Percentiles rank a stretch among this genome's conserved stretches.
phyloP scores from a whole-genome alignment of 2,113 vertebrate species.

The Lampris incognitus region DNA sequence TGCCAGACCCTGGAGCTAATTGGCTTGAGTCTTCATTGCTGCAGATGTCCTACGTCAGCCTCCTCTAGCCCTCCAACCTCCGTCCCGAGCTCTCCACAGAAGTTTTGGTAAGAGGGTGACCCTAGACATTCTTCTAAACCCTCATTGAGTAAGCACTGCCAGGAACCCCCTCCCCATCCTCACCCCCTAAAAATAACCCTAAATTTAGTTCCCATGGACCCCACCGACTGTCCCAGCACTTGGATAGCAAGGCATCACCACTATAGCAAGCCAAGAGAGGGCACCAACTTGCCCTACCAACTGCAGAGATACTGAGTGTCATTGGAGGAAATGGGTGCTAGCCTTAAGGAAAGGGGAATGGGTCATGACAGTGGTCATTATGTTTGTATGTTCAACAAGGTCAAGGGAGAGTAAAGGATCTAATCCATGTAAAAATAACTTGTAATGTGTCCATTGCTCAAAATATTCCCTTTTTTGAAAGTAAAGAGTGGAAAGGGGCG shows the following conservation, averaged over 20 bases:
- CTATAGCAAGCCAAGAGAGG: conserved; percentile 14
- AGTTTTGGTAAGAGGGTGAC: conserved; percentile 69
- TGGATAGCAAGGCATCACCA: conserved; percentile 34
- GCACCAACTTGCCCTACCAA: conserved; percentile 1
- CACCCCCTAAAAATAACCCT: conserved; percentile 70
- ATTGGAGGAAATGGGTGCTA: conserved; percentile 17
- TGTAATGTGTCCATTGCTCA: conserved; percentile 4
- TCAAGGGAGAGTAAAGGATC: conserved; percentile 13
- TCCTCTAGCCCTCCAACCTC: conserved; percentile 42
- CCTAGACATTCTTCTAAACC: conserved; percentile 79
- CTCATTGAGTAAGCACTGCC: conserved; percentile 66
- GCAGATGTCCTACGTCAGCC: conserved; percentile 69
- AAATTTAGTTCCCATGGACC: conserved; percentile 81
- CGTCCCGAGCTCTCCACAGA: conserved; percentile 46
- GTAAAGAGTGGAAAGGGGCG: background rate
- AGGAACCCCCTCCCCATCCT: conserved; percentile 32
- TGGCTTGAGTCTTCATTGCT: conserved; percentile 52
- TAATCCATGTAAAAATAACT: conserved; percentile 9
- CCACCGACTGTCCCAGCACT: conserved; percentile 51
- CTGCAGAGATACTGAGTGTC: background rate
- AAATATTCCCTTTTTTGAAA: conserved; percentile 24
- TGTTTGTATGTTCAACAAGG: conserved; percentile 3
- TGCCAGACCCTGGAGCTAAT: conserved; percentile 46
- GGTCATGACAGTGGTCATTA: conserved; percentile 12
- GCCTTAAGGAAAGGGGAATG: background rate